phyloP scores from a whole-genome alignment of 2,888 invertebrate genomes.

The Torymus texanus region DNA sequence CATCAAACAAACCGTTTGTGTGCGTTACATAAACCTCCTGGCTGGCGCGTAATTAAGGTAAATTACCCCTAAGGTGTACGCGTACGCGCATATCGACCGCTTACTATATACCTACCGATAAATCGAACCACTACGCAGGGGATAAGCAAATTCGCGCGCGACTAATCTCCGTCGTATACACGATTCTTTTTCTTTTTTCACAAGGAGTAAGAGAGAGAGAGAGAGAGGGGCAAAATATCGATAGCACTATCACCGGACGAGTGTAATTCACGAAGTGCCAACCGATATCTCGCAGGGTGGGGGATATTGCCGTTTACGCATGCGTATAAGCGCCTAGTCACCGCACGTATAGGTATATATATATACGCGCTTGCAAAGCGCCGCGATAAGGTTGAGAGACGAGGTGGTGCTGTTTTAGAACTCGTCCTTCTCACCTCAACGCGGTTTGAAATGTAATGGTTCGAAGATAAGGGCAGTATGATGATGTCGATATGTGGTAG shows the following conservation, averaged over 20 bases:
- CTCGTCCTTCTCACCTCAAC: too few relatives aligned
- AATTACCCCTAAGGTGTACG: neutral
- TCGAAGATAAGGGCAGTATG: too few relatives aligned
- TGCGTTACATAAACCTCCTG: neutral
- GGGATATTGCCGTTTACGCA: constrained; percentile 9
- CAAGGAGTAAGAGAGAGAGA: neutral
- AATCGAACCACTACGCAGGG: neutral
- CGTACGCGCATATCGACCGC: neutral
- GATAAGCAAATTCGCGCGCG: constrained; percentile 5
- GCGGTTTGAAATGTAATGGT: too few relatives aligned
- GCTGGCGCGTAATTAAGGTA: constrained; percentile 24
- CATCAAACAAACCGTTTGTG: constrained; percentile 7
- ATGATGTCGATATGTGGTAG: too few relatives aligned
- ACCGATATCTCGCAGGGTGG: constrained; percentile 5
- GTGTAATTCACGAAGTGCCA: constrained; percentile 19
- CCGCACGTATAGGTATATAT: too few relatives aligned
- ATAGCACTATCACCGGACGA: constrained; percentile 20
- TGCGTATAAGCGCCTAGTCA: neutral
- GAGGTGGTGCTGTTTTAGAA: neutral
- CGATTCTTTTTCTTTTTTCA: neutral
- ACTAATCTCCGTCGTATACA: neutral
- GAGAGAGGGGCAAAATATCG: too few relatives aligned
- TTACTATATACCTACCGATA: neutral
- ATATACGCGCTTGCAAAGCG: too few relatives aligned
- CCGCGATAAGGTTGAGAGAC: constrained; percentile 2